Evolutionary conservation across 1,140 invertebrate genomes (phyloP).

Genomic region (Stegodyphus dumicola): DNA sequence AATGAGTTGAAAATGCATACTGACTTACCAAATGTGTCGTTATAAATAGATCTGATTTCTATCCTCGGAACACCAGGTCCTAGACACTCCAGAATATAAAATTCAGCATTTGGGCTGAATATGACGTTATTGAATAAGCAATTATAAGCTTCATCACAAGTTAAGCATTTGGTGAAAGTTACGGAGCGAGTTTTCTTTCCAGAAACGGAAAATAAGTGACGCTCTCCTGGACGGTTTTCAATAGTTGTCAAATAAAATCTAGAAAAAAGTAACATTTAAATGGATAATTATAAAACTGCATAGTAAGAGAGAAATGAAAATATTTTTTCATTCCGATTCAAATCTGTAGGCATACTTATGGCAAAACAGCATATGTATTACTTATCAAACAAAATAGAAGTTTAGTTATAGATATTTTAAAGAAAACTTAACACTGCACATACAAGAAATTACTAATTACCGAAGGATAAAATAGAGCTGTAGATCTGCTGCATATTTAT

Average conservation of each 20-base stretch:
- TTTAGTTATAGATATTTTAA: too few species aligned
- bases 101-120: conserved; percentile 79
- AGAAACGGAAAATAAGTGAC: conserved; percentile 71
- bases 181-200: conserved; percentile 21
- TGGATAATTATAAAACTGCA: too few species aligned
- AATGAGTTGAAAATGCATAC: too few species aligned
- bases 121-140: conserved; percentile 69
- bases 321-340: too few species aligned
- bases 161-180: conserved; percentile 48
- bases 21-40: conserved; percentile 55
- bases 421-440: too few species aligned
- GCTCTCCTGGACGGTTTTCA: conserved; percentile 81
- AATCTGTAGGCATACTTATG: too few species aligned
- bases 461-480: too few species aligned
- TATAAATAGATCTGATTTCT: conserved; percentile 73
- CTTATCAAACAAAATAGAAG: too few species aligned
- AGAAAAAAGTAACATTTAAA: neutral
- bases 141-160: conserved; percentile 54
- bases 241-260: conserved; percentile 90
- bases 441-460: too few species aligned
- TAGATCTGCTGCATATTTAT: too few species aligned
- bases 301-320: too few species aligned
- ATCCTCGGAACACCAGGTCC: conserved; percentile 85
- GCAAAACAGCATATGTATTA: too few species aligned
- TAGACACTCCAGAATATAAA: conserved; percentile 84